phyloP scores from a whole-genome alignment of 2,113 vertebrate species.

The Sisor rabdophorus region DNA sequence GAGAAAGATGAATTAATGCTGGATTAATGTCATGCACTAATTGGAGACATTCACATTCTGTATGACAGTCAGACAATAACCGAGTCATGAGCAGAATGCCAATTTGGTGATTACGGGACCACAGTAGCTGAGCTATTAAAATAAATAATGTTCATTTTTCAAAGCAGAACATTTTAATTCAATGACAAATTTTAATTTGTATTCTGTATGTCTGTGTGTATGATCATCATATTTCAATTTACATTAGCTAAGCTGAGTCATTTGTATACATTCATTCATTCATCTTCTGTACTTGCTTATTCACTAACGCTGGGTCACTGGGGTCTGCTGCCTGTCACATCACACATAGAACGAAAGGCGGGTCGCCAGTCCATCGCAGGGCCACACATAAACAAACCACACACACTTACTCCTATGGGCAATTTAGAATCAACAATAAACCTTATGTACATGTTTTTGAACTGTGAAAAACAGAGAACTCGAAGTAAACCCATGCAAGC shows the following conservation, averaged over 20 bases:
- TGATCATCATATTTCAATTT: conserved; percentile 13
- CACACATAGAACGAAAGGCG: no score
- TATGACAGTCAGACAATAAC: conserved; percentile 44
- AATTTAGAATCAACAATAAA: no score
- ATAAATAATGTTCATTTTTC: conserved; percentile 31
- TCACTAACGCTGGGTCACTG: no score
- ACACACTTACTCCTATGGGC: no score
- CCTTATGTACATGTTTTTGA: no score
- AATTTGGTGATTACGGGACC: conserved; percentile 37
- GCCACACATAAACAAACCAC: no score
- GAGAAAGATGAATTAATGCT: conserved; percentile 2
- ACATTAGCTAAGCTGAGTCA: neutral
- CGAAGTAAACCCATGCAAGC: no score
- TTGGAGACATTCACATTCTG: conserved; percentile 47
- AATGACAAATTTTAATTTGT: conserved; percentile 13
- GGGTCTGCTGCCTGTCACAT: no score
- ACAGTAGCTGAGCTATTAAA: conserved; percentile 36
- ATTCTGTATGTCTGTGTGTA: conserved; percentile 18
- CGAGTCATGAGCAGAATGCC: conserved; percentile 45
- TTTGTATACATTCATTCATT: conserved; percentile 19
- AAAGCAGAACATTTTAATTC: conserved; percentile 19
- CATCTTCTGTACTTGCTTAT: no score
- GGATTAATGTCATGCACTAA: conserved; percentile 38
- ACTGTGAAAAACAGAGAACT: no score
- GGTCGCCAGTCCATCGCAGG: no score